These are phyloP conservation scores for Thysanoteuthis rhombus DNA, from an alignment of 2,888 invertebrate species.

Conservation along the genomic window DNA sequence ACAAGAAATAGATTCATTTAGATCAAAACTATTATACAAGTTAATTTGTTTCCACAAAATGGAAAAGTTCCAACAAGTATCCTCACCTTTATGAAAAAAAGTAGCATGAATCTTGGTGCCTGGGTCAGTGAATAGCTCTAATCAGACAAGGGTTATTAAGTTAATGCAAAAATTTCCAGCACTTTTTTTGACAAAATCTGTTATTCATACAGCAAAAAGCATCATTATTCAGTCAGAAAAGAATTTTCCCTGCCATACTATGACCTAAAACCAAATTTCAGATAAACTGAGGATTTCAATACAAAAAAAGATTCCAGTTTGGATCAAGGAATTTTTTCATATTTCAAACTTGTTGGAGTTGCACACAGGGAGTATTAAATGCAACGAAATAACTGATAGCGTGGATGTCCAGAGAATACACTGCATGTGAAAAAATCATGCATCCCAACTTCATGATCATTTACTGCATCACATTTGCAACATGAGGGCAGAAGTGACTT, in stretches of 20 bases:
- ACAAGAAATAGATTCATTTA: too few species aligned
- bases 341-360: neutral
- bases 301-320: neutral
- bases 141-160: too few species aligned
- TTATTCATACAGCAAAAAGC: too few species aligned
- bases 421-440: neutral
- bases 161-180: too few species aligned
- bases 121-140: too few species aligned
- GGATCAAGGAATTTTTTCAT: neutral
- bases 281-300: neutral
- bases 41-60: neutral
- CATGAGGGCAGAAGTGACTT: neutral
- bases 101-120: too few species aligned
- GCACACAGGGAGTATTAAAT: neutral
- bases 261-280: neutral
- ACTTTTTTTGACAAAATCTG: too few species aligned
- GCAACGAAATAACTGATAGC: neutral
- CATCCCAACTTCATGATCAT: neutral
- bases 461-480: neutral
- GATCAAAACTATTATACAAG: neutral
- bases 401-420: neutral
- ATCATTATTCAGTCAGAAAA: too few species aligned
- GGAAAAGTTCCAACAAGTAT: neutral
- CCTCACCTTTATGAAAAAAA: too few species aligned
- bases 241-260: too few species aligned